A percentile compares a stretch with the other conserved stretches of the same genome.
Conservation (phyloP, 2,888 invertebrate genomes). For the Macroteleia sp. region DNA sequence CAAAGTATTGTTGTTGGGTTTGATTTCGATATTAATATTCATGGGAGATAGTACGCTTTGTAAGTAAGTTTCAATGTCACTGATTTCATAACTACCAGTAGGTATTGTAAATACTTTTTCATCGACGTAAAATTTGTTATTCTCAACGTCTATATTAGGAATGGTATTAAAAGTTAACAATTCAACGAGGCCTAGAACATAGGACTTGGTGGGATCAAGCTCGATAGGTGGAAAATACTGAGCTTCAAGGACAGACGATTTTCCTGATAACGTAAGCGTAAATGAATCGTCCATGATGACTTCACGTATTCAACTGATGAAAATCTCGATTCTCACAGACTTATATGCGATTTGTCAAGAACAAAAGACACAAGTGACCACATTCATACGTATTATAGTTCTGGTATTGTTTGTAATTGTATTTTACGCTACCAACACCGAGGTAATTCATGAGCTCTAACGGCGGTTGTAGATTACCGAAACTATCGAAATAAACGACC, state of each 20-base stretch:
- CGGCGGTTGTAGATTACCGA: conserved; percentile 72
- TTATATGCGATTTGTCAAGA: too few relatives aligned
- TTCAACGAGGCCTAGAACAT: conserved; percentile 73
- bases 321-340: too few relatives aligned
- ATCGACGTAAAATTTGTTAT: conserved; percentile 73
- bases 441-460: conserved; percentile 70
- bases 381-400: conserved; percentile 59
- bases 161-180: conserved; percentile 74
- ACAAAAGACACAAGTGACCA: not conserved
- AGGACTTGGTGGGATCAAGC: conserved; percentile 65
- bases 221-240: conserved; percentile 41
- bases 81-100: conserved; percentile 75
- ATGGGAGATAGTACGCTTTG: too few relatives aligned
- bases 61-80: conserved; percentile 70
- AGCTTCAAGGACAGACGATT: conserved; percentile 7
- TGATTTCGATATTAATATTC: not conserved
- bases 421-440: conserved; percentile 48
- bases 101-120: conserved; percentile 69
- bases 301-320: too few relatives aligned
- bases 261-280: conserved; percentile 27
- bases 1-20: conserved; percentile 12
- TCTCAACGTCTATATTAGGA: conserved; percentile 75
- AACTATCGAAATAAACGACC: conserved; percentile 78
- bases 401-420: conserved; percentile 73
- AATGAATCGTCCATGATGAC: conserved; percentile 59